phyloP scores from a whole-genome alignment of 2,113 vertebrate species.

The Eclectus roratus region DNA sequence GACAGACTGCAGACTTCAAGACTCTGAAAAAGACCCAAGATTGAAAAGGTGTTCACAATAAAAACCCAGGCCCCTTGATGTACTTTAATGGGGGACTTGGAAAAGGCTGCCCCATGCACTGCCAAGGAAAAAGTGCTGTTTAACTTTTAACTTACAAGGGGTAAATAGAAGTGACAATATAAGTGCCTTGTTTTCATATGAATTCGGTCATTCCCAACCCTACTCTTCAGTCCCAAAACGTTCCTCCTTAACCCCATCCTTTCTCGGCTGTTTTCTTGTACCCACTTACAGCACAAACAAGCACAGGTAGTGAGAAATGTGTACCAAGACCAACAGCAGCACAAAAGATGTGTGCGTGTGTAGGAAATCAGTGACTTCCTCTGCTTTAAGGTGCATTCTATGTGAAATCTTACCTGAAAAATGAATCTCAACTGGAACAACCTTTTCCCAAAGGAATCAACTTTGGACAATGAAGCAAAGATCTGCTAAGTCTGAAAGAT shows the following conservation, averaged over 20 bases:
- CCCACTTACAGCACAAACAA: neutral
- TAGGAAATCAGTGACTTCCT: fast-evolving
- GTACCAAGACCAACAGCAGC: neutral
- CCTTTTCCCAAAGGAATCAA: neutral
- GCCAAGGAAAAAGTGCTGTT: neutral
- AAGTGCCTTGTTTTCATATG: fast-evolving
- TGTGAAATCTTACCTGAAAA: neutral
- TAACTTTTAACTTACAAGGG: neutral
- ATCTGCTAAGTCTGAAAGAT: neutral
- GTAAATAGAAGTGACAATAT: neutral
- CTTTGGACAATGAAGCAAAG: neutral
- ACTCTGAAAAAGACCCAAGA: neutral
- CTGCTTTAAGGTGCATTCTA: neutral
- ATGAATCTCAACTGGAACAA: fast-evolving
- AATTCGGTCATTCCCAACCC: neutral
- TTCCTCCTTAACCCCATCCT: neutral
- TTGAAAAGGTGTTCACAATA: neutral
- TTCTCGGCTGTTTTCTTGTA: neutral
- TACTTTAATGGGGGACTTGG: neutral
- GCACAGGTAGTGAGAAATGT: neutral
- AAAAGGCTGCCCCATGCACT: neutral
- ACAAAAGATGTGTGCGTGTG: fast-evolving
- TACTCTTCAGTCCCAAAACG: neutral
- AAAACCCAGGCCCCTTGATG: fast-evolving
- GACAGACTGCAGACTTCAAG: neutral